Base-by-base conservation (phyloP, 2,888 invertebrate species). In the Dorcus hopei region DNA sequence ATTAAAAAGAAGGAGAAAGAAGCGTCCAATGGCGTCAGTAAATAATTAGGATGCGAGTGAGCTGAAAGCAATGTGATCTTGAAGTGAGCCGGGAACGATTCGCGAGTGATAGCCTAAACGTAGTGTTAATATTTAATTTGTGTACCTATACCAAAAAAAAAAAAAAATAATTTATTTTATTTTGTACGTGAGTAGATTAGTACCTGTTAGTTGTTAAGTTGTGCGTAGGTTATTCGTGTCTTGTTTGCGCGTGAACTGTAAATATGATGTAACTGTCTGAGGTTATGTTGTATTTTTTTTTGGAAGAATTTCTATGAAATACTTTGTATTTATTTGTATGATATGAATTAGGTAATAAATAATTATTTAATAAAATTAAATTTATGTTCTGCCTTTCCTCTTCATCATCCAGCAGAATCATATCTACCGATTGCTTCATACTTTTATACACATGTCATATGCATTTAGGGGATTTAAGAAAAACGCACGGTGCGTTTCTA, bases 251-350 rank as follows among this genome's bases (percentile, higher is more conserved):
- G 26, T 33, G 26, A 33, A 33, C 26, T 33, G 6, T 33, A 33
- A 33, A 33, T 33, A 33, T 48, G 11, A 23, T 23, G 23, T 48
- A 26, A 14, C 23, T 38, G 11, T 38, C 16, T 50, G 50, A 50
- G 9, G 39, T 7, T 38, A 8, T 38, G 39, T 39, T 33, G 39
- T 23, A 50, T 8, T 11, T 38, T 16, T 50, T 39, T 19, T 50
- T 38, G 26, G 26, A 39, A n/a, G 50, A 51, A 51, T 51, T 51
- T 51, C 51, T 51, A 51, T 51, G 51, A 51, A 51, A 51, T 51
- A 6, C 39, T 40, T 16, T 8, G 47, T 16, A 33, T n/a, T 26
- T 47, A 43, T 43, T 43, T 9, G 43, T 47, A 11, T 47, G 16
- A 9, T 47, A 47, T n/a, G 14, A 26, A 26, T 47, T 47, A 26